Conservation (phyloP, 2,888 invertebrate species). For the Chalcosyrphus nemorum region DNA sequence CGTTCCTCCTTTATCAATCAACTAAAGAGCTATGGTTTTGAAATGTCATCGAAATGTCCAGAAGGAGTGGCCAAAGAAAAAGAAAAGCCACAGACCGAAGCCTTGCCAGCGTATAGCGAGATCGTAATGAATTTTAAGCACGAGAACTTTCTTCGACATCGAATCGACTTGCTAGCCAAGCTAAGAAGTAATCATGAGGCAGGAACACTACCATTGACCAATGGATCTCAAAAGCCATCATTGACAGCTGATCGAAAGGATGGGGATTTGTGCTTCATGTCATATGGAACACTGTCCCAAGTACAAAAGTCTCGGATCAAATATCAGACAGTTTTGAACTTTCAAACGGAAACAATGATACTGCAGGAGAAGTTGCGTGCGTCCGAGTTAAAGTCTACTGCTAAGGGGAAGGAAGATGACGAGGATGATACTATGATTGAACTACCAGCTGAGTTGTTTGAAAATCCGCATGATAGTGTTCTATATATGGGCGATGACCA, state of each 20-base stretch:
- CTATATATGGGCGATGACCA: slow-evolving; percentile 74
- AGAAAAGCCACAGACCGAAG: background rate
- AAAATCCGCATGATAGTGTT: slow-evolving; percentile 76
- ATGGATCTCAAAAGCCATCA: background rate
- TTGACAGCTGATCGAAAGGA: slow-evolving; percentile 64
- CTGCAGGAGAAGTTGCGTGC: slow-evolving; percentile 73
- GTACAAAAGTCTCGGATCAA: slow-evolving; percentile 74
- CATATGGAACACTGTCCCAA: slow-evolving; percentile 73
- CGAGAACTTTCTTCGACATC: slow-evolving; percentile 75
- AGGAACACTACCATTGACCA: background rate
- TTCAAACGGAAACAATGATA: slow-evolving; percentile 73
- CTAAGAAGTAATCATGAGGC: slow-evolving; percentile 25
- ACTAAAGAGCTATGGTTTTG: slow-evolving; percentile 74
- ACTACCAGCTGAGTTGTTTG: slow-evolving; percentile 75
- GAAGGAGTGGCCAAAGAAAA: background rate
- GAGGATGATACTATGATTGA: slow-evolving; percentile 75
- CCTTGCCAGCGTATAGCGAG: slow-evolving; percentile 51
- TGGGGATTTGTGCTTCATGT: slow-evolving; percentile 75
- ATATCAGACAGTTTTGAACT: slow-evolving; percentile 74
- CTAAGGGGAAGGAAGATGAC: slow-evolving; percentile 25
- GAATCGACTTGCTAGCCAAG: slow-evolving; percentile 75
- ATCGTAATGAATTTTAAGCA: slow-evolving; percentile 74
- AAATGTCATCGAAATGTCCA: no score
- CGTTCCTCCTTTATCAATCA: slow-evolving; percentile 74
- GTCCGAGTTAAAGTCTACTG: slow-evolving; percentile 60